Base-by-base conservation (phyloP, 2,113 vertebrate species). In the Naja naja region DNA sequence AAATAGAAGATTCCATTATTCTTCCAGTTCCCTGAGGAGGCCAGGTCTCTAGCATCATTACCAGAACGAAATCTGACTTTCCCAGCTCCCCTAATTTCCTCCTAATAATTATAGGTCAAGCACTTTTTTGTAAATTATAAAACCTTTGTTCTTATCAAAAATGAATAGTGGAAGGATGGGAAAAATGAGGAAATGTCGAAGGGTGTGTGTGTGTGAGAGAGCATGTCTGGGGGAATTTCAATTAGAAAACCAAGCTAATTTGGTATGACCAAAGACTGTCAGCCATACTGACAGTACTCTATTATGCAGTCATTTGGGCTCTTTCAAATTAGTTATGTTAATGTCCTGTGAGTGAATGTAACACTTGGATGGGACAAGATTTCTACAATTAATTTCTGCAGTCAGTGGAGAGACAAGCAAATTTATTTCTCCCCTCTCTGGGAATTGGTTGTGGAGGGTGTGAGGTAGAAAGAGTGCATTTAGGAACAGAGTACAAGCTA, bases 261-360 rank as follows among this genome's bases (percentile, higher is more conserved):
- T 99, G 99, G 98, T 99, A 99, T 99, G 99, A 99, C 99, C 99
- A 99, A 98, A 98, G 98, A 99, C 99, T 99, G 99, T 99, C 99
- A 99, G 98, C 98, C 98, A 98, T 98, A 98, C 98, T 99, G 99
- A 99, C 99, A 99, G 98, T 98, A 98, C 98, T 99, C 99, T 99
- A 99, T 99, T 99, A 99, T 99, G 98, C 98, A 99, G 98, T 99
- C 99, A 99, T 99, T 99, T 99, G 99, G 99, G 99, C 97, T 99
- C 99, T 99, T 99, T 99, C 99, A 99, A 99, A 99, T 99, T 99
- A 99, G 99, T 99, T 99, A 99, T 99, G 99, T 99, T 99, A 99
- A 99, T 99, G 99, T 99, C 99, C 99, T 99, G 99, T 98, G 98
- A 99, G 98, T 99, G 99, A 99, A 99, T 99, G 99, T 99, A 99